phyloP scores from a whole-genome alignment of 30 jellyfish, hydroid and myxozoan species.

The Pseudorhiza aurosa region DNA sequence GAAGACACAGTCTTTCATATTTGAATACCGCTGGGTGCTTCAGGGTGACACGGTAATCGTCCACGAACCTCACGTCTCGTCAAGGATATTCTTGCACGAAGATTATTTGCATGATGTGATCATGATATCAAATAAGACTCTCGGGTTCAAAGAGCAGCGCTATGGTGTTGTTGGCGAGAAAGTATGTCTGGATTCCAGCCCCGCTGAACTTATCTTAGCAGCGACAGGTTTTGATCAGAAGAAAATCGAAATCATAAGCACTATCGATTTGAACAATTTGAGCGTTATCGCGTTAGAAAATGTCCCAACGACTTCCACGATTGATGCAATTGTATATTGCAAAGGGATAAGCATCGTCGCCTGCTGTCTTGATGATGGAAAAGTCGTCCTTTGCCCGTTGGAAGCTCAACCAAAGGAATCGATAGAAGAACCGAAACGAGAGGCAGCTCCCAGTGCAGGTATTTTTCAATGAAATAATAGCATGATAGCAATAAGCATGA shows the following conservation, averaged over 20 bases:
- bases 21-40: slow-evolving; percentile 35
- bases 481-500: no score
- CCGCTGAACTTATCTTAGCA: slow-evolving; percentile 7
- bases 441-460: slow-evolving; percentile 29
- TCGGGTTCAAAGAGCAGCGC: slow-evolving; percentile 25
- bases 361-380: slow-evolving; percentile 69
- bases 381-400: slow-evolving; percentile 33
- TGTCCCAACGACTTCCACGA: not conserved
- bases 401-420: slow-evolving; percentile 40
- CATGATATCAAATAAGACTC: slow-evolving; percentile 22
- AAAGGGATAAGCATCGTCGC: slow-evolving; percentile 43
- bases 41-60: slow-evolving; percentile 7
- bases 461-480: no score
- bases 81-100: slow-evolving; percentile 5
- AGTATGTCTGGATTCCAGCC: slow-evolving; percentile 19
- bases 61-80: slow-evolving; percentile 4
- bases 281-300: slow-evolving; percentile 8
- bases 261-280: slow-evolving; percentile 27
- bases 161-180: slow-evolving; percentile 25
- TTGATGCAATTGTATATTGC: slow-evolving; percentile 44
- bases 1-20: slow-evolving; percentile 11
- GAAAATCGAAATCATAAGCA: slow-evolving; percentile 17
- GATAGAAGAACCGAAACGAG: slow-evolving; percentile 7
- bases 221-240: slow-evolving; percentile 18
- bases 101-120: slow-evolving; percentile 36